Conservation (phyloP, 1,140 invertebrate genomes). For the Ladona fulva region DNA sequence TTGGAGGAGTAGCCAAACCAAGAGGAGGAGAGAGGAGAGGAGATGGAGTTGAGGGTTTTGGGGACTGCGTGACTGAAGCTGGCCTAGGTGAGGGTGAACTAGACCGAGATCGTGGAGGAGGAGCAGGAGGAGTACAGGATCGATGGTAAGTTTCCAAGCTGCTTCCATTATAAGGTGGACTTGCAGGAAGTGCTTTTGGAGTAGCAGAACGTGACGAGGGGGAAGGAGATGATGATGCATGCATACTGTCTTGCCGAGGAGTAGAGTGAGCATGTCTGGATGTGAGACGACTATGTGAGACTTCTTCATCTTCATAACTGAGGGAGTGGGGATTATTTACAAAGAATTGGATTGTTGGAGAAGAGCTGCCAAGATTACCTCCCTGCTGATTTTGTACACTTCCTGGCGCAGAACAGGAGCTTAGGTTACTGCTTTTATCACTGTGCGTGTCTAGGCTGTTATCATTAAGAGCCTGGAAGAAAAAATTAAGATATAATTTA, state of each 20-base stretch:
- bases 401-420: not conserved
- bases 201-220: constrained; percentile 51
- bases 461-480: constrained; percentile 36
- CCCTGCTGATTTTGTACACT: constrained; percentile 51
- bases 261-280: constrained; percentile 25
- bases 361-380: constrained; percentile 36
- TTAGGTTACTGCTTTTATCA: constrained; percentile 32
- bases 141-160: constrained; percentile 15
- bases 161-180: constrained; percentile 34
- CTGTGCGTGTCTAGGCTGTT: constrained; percentile 66
- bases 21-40: not conserved
- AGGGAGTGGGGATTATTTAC: constrained; percentile 17
- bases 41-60: not conserved
- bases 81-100: not conserved
- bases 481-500: not conserved
- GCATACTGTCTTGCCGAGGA: constrained; percentile 30
- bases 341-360: not conserved
- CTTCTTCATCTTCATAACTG: not conserved
- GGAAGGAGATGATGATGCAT: constrained; percentile 39
- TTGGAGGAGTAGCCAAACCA: not conserved
- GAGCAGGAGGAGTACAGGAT: constrained; percentile 17
- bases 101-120: constrained; percentile 16
- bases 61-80: not conserved
- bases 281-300: constrained; percentile 46
- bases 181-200: constrained; percentile 32